Conservation (phyloP, 1,140 invertebrate genomes). For the Lepeophtheirus salmonis region DNA sequence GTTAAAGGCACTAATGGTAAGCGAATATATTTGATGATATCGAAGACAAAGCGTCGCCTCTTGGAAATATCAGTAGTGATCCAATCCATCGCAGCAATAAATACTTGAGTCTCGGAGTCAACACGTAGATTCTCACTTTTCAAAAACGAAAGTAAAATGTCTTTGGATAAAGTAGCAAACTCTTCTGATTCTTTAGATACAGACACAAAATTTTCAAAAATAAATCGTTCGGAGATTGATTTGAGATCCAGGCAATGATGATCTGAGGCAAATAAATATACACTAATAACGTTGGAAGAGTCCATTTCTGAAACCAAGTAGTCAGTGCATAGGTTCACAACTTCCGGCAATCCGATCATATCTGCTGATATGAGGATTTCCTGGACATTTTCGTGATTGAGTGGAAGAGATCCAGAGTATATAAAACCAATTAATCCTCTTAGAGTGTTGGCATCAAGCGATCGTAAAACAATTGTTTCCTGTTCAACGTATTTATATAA, state of each 20-base stretch:
- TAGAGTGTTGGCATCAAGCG: slow-evolving; percentile 40
- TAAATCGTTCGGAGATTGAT: slow-evolving; percentile 40
- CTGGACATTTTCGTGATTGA: slow-evolving; percentile 58
- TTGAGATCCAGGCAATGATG: not conserved
- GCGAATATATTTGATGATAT: slow-evolving; percentile 61
- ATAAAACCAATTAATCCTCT: slow-evolving; percentile 62
- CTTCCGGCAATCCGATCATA: slow-evolving; percentile 70
- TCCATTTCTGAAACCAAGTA: slow-evolving; percentile 73
- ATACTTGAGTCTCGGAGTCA: slow-evolving; percentile 76
- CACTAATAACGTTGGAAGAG: slow-evolving; percentile 70
- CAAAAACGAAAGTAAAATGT: slow-evolving; percentile 55
- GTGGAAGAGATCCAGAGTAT: slow-evolving; percentile 51
- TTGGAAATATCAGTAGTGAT: slow-evolving; percentile 59
- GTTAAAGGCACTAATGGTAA: slow-evolving; percentile 61
- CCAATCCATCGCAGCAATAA: slow-evolving; percentile 75
- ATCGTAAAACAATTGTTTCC: slow-evolving; percentile 2
- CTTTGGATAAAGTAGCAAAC: slow-evolving; percentile 61
- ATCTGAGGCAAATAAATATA: slow-evolving; percentile 41
- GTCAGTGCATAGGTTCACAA: slow-evolving; percentile 65
- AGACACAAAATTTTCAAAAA: slow-evolving; percentile 68
- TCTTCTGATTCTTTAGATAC: slow-evolving; percentile 51
- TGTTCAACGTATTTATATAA: no score
- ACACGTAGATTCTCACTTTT: slow-evolving; percentile 73
- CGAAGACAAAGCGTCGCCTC: slow-evolving; percentile 61
- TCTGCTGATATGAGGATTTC: slow-evolving; percentile 73